Base-by-base conservation (phyloP, 2,888 invertebrate genomes). In the Isoperla grammatica region DNA sequence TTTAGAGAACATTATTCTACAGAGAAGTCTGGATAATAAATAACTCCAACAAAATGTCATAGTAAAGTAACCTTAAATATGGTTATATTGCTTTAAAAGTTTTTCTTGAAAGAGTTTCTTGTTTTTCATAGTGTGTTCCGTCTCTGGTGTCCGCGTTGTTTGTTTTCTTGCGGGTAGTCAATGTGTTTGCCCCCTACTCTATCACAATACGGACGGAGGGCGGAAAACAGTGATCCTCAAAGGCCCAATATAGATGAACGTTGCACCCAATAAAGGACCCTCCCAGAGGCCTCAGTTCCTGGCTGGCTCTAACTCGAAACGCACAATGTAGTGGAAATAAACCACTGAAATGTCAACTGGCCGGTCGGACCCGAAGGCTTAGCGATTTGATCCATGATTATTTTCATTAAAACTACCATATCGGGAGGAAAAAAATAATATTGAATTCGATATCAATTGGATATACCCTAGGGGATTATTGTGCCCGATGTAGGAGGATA, bases 201-300 rank as follows among this genome's bases (percentile, higher is more conserved):
- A 48, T 48, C 22, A 20, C 48, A 48, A 17, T 48, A 48, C n/a
- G n/a, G n/a, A n/a, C n/a, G n/a, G n/a, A n/a, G n/a, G n/a, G n/a
- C n/a, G n/a, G n/a, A n/a, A n/a, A n/a, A n/a, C n/a, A n/a, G n/a
- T n/a, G n/a, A n/a, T n/a, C 15, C 49, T 49, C 49, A 12, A 13
- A 49, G 49, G 49, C 29, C 49, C 49, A 49, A 49, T 49, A 49
- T 23, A 49, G 49, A 49, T 49, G 49, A 49, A 35, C 49, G 35
- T 29, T 23, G 23, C 35, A 23, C 23, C 49, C 49, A 23, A 29
- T 29, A 29, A 49, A 49, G 35, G 29, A n/a, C 12, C 5, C 13
- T 29, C 49, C 49, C 35, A 49, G 49, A 49, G 49, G 49, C 40
- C 49, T 13, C n/a, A 29, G 49, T 29, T 29, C 29, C 29, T 29